Evolutionary conservation across 2,888 invertebrate species (phyloP).

Genomic region (Ephialtes manifestator): DNA sequence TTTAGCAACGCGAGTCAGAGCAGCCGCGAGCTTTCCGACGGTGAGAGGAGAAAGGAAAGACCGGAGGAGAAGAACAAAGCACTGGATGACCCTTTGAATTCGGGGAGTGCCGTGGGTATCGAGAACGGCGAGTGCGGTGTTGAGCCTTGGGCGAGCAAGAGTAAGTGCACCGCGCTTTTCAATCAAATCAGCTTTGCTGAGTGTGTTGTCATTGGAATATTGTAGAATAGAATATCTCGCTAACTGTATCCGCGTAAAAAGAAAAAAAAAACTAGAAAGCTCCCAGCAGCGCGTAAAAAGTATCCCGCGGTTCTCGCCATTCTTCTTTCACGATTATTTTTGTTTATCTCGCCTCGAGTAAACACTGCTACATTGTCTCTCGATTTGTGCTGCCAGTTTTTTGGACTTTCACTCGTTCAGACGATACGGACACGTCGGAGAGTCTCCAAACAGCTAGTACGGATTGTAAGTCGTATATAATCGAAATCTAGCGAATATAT

Average conservation of each 20-base stretch:
- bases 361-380: constrained; percentile 72
- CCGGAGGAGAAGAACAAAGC: constrained; percentile 77
- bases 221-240: constrained; percentile 31
- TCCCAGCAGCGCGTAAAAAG: not conserved
- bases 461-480: constrained; percentile 81
- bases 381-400: constrained; percentile 84
- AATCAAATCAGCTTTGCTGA: not conserved
- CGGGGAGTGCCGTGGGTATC: constrained; percentile 88
- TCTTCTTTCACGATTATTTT: constrained; percentile 12
- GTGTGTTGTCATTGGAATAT: not conserved
- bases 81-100: constrained; percentile 81
- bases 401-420: constrained; percentile 85
- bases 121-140: constrained; percentile 83
- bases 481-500: constrained; percentile 51
- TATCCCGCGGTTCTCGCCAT: constrained; percentile 28
- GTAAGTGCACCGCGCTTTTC: constrained; percentile 75
- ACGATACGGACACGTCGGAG: constrained; percentile 85
- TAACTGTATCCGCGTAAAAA: constrained; percentile 8
- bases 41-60: constrained; percentile 77
- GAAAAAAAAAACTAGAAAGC: constrained; percentile 15
- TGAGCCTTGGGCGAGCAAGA: constrained; percentile 83
- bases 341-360: constrained; percentile 16
- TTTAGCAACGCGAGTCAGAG: constrained; percentile 84
- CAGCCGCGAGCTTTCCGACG: constrained; percentile 83
- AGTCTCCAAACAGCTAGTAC: constrained; percentile 85